Evolutionary conservation across 1,140 invertebrate genomes (phyloP), one percentile per base, ranked within the genome.

Genomic region (Samia ricini): DNA sequence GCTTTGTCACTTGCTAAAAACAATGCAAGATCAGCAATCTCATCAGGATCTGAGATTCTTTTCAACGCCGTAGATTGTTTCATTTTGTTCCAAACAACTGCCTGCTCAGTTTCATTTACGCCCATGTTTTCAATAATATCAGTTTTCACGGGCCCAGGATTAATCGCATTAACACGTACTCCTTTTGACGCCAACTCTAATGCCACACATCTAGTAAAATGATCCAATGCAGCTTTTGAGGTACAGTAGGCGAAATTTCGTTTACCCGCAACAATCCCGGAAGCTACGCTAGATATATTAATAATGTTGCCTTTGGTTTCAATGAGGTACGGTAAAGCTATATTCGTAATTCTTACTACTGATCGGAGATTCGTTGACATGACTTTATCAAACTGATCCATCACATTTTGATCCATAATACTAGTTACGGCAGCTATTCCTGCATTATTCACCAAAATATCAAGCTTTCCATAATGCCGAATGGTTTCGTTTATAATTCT

Each of bases 201-300:
- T 10, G 93, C 93, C 12, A 88, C 64, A 55, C 93, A 94, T 66
- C 92, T 85, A 2, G 95, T 96, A 48, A 96, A 91, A 73, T 96
- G 95, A 85, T 96, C 95, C 7, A 97, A 60, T 19, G 94, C 95
- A 61, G 94, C 85, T 89, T 97, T 97, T 22, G 94, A 95, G 83
- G 95, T 93, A 68, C 92, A 93, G 71, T 97, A 96, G 7, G 63
- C 29, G 12, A 55, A 50, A 10, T 29, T 36, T 52, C 50, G 5
- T 3, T 7, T 5, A 0, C 8, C 6, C 22, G 29, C 12, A 7
- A 50, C 15, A 18, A 33, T 22, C 6, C 58, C 15, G 5, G 15
- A 55, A 2, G 51, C 58, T 15, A 60, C 92, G 78, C 95, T 95
- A 2, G 95, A 96, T 2, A 96, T 93, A 83, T 96, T 96, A 1